Evolutionary conservation across 2,113 vertebrate genomes (phyloP).

Genomic region (Gobius niger): DNA sequence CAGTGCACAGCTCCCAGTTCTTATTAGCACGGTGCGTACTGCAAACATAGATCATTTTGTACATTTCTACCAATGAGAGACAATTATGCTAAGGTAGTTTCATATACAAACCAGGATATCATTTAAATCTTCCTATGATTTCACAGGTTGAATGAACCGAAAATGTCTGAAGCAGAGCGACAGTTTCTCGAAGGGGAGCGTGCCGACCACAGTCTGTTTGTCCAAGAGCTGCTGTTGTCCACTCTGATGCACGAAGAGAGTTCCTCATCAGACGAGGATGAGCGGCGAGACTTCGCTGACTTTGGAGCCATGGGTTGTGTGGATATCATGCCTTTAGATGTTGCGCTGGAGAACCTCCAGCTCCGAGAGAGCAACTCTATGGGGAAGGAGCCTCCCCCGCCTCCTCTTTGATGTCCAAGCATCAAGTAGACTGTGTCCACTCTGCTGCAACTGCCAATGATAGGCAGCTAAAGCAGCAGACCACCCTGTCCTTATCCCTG

Average conservation of each 20-base stretch:
- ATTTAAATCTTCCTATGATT: background rate
- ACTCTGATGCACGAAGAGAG: conserved; percentile 96
- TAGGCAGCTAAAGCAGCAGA: conserved; percentile 80
- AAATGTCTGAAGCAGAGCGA: conserved; percentile 94
- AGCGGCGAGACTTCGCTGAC: conserved; percentile 93
- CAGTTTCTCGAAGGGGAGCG: conserved; percentile 92
- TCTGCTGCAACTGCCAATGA: conserved; percentile 99
- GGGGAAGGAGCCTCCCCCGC: conserved; percentile 96
- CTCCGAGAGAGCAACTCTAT: conserved; percentile 92
- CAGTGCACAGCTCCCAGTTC: conserved; percentile 93
- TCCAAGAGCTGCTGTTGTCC: conserved; percentile 96
- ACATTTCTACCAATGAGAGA: too few species aligned
- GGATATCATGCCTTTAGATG: conserved; percentile 99
- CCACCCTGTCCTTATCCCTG: conserved; percentile 54
- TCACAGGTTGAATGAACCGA: conserved; percentile 91
- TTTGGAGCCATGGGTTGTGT: conserved; percentile 99
- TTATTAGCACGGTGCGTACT: conserved; percentile 90
- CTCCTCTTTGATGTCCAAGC: conserved; percentile 99
- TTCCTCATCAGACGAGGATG: conserved; percentile 97
- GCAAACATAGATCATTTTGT: background rate
- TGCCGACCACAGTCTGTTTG: conserved; percentile 95
- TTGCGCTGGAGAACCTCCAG: conserved; percentile 99
- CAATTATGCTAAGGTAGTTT: too few species aligned
- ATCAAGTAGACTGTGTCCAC: conserved; percentile 97
- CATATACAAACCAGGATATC: too few species aligned